These are phyloP conservation scores for Colletes latitarsis DNA, from an alignment of 1,140 invertebrate genomes.

Conservation along the genomic window DNA sequence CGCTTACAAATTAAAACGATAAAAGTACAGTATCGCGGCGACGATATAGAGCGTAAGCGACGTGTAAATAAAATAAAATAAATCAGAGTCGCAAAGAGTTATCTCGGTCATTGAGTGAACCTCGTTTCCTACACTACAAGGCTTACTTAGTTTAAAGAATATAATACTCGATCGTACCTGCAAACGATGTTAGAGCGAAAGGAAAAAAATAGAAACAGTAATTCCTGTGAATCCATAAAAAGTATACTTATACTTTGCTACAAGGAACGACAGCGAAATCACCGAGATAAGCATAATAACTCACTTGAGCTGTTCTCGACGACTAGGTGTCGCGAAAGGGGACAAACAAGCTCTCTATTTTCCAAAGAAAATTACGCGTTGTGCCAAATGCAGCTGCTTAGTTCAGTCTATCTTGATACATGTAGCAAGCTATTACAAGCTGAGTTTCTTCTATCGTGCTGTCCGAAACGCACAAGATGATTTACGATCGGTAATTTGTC, in stretches of 20 bases:
- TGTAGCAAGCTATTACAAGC: background rate
- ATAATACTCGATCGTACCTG: too few relatives aligned
- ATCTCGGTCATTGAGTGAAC: too few relatives aligned
- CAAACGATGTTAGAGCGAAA: background rate
- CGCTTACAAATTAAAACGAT: too few relatives aligned
- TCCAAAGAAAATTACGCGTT: background rate
- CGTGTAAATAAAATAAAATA: too few relatives aligned
- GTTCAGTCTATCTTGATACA: background rate
- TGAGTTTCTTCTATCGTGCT: background rate
- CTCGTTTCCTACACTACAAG: too few relatives aligned
- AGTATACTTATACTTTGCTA: too few relatives aligned
- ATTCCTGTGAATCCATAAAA: too few relatives aligned
- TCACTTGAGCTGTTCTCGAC: background rate
- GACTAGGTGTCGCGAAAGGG: background rate
- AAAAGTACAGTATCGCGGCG: too few relatives aligned
- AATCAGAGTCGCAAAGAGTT: too few relatives aligned
- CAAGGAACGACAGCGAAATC: background rate
- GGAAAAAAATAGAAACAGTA: too few relatives aligned
- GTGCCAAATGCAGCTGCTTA: background rate
- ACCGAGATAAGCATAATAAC: background rate
- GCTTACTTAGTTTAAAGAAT: too few relatives aligned
- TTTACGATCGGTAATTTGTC: conserved; percentile 2
- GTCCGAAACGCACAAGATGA: background rate
- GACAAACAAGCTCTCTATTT: background rate
- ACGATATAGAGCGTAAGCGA: too few relatives aligned